Base-by-base conservation (phyloP, 2,888 invertebrate species). In the Tiliacea citrago region DNA sequence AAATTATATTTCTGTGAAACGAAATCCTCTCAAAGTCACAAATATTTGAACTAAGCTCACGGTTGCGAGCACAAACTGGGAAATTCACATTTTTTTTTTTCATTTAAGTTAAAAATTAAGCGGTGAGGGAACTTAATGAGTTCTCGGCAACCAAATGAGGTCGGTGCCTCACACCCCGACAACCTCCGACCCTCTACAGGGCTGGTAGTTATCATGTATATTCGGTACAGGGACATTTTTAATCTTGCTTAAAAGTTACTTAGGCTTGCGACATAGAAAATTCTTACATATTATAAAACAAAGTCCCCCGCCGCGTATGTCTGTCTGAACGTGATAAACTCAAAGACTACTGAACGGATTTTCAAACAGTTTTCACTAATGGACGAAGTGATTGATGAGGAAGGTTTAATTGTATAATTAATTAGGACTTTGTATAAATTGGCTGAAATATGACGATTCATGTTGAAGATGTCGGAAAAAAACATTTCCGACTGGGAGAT, bases 41-140 rank as follows among this genome's bases (percentile, higher is more conserved):
- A 79, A 76, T 68, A 76, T 80, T 79, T 58, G 39, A 70, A 63
- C 60, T 29, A 67, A 69, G 24, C 72, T 66, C 67, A 70, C 68
- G 65, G 75, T 68, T 51, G 47, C 60, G 62, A 63, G 75, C 81
- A 58, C 75, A 77, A 83, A 80, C 78, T 76, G 70, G 61, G 71
- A 83, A 85, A 84, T 79, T 81, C 68, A 79, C 82, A 81, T 66
- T 82, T 82, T 88, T 88, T 88, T 88, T 89, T 91, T 91, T 91
- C 90, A 91, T 88, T 92, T 89, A 91, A 91, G 90, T 92, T 89
- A 88, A 93, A 92, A 92, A 93, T 92, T 92, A 92, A 93, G 90
- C 92, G 86, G 88, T 88, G 89, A 89, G 88, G 86, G 86, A 87
- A 89, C 86, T 89, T 91, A 92, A 92, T 92, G 92, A 93, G 91